These are phyloP conservation scores for Aurelia coerulea DNA, from an alignment of 30 jellyfish, hydroid and myxozoan genomes.

Conservation along the genomic window DNA sequence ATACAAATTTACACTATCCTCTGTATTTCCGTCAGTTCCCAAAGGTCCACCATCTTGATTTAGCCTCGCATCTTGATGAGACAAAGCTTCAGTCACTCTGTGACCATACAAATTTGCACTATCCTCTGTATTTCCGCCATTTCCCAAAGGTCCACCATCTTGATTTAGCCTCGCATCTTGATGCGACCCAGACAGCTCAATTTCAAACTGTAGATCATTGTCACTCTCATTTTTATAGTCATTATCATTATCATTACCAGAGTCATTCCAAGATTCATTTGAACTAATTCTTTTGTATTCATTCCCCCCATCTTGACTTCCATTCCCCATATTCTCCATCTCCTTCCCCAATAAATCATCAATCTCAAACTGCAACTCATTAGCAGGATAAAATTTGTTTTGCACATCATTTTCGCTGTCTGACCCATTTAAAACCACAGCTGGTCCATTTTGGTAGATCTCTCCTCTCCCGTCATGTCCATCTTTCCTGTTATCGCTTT, in stretches of 20 bases:
- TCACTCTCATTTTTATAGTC: background rate
- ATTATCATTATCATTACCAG: background rate
- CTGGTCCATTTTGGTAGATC: too few relatives aligned
- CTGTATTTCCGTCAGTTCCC: too few relatives aligned
- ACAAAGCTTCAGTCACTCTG: constrained; percentile 1
- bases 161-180: too few relatives aligned
- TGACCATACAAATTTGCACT: background rate
- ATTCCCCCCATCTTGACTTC: too few relatives aligned
- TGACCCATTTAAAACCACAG: too few relatives aligned
- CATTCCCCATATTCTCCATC: too few relatives aligned
- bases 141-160: background rate
- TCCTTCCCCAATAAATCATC: background rate
- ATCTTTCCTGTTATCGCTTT: too few relatives aligned
- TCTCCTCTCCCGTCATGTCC: too few relatives aligned
- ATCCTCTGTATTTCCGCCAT: too few relatives aligned
- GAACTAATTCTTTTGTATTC: too few relatives aligned
- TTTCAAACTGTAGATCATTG: constrained; percentile 13
- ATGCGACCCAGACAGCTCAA: constrained; percentile 1
- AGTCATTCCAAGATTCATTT: too few relatives aligned
- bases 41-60: background rate
- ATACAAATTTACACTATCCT: background rate
- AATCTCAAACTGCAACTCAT: constrained; percentile 5
- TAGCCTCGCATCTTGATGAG: background rate
- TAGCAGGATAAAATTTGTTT: background rate
- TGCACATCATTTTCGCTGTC: too few relatives aligned